Conservation (phyloP, 2,888 invertebrate genomes). For the Phymatocera aterrima region DNA sequence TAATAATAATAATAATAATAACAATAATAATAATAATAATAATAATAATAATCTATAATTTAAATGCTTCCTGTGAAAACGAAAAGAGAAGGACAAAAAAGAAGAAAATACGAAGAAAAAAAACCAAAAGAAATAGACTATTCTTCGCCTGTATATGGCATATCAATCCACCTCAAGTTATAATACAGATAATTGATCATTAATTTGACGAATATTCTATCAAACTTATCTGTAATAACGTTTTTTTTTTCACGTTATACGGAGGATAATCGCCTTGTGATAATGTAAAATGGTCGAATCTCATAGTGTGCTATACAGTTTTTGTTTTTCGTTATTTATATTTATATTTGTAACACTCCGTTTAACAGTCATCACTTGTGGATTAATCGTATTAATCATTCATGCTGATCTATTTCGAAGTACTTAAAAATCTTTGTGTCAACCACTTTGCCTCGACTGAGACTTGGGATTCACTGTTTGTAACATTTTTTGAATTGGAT, state of each 20-base stretch:
- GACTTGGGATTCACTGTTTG: not conserved
- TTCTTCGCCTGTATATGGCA: constrained; percentile 52
- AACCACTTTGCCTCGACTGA: constrained; percentile 44
- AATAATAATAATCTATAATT: constrained; percentile 45
- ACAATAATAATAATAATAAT: constrained; percentile 50
- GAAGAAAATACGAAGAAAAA: too few relatives aligned
- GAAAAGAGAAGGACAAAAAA: constrained; percentile 43
- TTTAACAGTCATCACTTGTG: constrained; percentile 35
- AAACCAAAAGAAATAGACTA: not conserved
- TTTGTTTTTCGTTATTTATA: too few relatives aligned
- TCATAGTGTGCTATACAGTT: constrained; percentile 37
- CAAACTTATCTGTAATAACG: constrained; percentile 31
- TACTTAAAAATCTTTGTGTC: constrained; percentile 47
- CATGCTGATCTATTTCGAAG: constrained; percentile 42
- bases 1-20: constrained; percentile 32
- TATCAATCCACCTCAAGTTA: constrained; percentile 44
- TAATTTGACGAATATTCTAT: constrained; percentile 28
- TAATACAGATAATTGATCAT: constrained; percentile 1
- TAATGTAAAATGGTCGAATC: constrained; percentile 36
- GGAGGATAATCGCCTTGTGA: constrained; percentile 24
- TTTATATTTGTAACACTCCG: constrained; percentile 22
- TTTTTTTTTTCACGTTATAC: constrained; percentile 11
- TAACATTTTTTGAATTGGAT: constrained; percentile 16
- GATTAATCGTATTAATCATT: constrained; percentile 46
- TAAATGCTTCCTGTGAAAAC: constrained; percentile 60